These are phyloP conservation scores for Heliornis fulica DNA, from an alignment of 2,113 vertebrate species.

Conservation along the genomic window DNA sequence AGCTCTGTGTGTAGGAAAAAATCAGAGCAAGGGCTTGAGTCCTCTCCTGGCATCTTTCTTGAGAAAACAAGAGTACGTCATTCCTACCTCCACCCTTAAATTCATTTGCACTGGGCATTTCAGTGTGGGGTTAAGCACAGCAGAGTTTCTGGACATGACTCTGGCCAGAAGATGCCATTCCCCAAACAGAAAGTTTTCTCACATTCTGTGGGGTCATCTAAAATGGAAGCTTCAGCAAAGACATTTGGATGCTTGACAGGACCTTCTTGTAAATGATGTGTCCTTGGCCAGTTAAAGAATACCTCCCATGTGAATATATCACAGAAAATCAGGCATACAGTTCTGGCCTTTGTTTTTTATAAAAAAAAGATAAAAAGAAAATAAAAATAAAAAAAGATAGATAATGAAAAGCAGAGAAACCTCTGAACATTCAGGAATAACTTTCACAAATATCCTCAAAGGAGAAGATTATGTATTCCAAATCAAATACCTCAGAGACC, in stretches of 20 bases:
- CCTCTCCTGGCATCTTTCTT: not conserved
- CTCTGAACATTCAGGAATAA: not conserved
- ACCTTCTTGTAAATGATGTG: constrained; percentile 42
- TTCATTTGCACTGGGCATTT: not conserved
- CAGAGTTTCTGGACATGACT: not conserved
- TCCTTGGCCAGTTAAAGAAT: constrained; percentile 41
- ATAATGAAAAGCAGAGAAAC: constrained; percentile 43
- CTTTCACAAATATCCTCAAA: not conserved
- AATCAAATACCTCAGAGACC: not conserved
- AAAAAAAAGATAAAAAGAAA: not conserved
- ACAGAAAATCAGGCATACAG: not conserved
- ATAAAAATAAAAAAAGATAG: too few species aligned
- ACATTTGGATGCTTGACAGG: constrained; percentile 52
- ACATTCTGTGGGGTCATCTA: constrained; percentile 36
- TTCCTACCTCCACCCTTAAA: not conserved
- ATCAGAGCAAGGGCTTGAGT: not conserved
- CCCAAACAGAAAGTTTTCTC: not conserved
- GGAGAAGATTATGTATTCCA: not conserved
- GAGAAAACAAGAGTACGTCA: not conserved
- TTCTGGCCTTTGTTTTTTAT: not conserved
- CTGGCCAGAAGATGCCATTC: constrained; percentile 10
- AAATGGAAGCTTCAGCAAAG: constrained; percentile 12
- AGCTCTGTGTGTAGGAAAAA: not conserved
- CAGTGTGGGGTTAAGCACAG: not conserved
- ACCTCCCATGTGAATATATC: constrained; percentile 33